Conservation (phyloP, 2,888 invertebrate species). For the Cheilosia variabilis region DNA sequence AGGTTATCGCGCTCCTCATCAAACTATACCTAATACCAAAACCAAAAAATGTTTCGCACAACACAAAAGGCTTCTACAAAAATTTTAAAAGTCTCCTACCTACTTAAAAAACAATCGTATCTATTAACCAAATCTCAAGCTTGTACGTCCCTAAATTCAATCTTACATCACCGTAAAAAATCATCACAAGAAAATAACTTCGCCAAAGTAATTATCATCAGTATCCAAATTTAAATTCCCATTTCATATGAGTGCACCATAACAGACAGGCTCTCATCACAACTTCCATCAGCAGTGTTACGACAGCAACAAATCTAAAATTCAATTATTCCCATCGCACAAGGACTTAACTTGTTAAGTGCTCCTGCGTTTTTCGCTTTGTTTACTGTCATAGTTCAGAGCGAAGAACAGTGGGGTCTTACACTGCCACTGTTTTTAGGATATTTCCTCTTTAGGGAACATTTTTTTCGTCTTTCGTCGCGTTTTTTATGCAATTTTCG, state of each 20-base stretch:
- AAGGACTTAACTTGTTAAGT: constrained; percentile 49
- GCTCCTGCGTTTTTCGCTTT: constrained; percentile 34
- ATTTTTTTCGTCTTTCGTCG: too few species aligned
- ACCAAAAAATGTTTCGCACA: background rate
- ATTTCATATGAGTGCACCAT: constrained; percentile 6
- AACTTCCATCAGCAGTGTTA: constrained; percentile 41
- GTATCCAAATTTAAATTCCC: constrained; percentile 6
- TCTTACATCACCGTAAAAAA: background rate
- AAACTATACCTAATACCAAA: too few species aligned
- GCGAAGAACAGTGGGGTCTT: constrained; percentile 1
- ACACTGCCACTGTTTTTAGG: background rate
- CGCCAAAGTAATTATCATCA: background rate
- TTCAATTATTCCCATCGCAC: constrained; percentile 58
- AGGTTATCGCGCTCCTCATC: too few species aligned
- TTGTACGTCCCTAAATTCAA: too few species aligned
- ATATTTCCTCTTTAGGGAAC: too few species aligned
- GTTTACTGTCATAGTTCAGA: constrained; percentile 12
- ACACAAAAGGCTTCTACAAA: background rate
- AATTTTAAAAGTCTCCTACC: too few species aligned
- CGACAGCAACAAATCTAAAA: constrained; percentile 56
- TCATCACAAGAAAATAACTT: background rate
- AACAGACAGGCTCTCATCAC: constrained; percentile 23
- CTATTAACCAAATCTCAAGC: too few species aligned
- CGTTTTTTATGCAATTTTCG: too few species aligned
- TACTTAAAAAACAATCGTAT: too few species aligned